Percentiles rank a stretch among this genome's conserved stretches.
phyloP scores from a whole-genome alignment of 1,140 invertebrate genomes.

The Papilio helenus region DNA sequence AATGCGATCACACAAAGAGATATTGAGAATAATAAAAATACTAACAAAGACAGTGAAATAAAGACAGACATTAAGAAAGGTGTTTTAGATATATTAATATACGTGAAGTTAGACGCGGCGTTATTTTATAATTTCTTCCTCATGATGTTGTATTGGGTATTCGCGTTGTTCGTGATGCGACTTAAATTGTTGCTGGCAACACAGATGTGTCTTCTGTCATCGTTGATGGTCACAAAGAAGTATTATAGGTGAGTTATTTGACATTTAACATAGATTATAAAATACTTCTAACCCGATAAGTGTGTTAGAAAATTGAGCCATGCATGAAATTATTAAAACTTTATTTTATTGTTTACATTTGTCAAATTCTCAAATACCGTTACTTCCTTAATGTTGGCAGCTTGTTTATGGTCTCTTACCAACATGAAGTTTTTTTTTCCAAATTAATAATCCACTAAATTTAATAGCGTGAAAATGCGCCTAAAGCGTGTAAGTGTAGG shows the following conservation, averaged over 20 bases:
- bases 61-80: conserved; percentile 55
- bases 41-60: conserved; percentile 44
- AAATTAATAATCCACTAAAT: too few species aligned
- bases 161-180: conserved; percentile 92
- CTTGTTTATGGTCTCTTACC: too few species aligned
- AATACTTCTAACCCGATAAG: too few species aligned
- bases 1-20: conserved; percentile 42
- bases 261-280: too few species aligned
- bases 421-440: too few species aligned
- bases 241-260: conserved; percentile 60
- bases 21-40: conserved; percentile 24
- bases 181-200: conserved; percentile 93
- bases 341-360: too few species aligned
- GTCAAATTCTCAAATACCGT: too few species aligned
- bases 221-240: conserved; percentile 83
- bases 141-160: conserved; percentile 86
- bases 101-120: conserved; percentile 82
- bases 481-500: too few species aligned
- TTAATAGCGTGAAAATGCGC: too few species aligned
- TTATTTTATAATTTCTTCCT: conserved; percentile 89
- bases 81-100: conserved; percentile 51
- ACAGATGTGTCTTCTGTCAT: conserved; percentile 89
- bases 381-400: too few species aligned
- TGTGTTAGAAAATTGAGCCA: too few species aligned
- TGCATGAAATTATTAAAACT: too few species aligned